A percentile compares a stretch with the other conserved stretches of the same genome.
Conservation (phyloP, 2,888 invertebrate genomes). For the Bimastos eiseni region DNA sequence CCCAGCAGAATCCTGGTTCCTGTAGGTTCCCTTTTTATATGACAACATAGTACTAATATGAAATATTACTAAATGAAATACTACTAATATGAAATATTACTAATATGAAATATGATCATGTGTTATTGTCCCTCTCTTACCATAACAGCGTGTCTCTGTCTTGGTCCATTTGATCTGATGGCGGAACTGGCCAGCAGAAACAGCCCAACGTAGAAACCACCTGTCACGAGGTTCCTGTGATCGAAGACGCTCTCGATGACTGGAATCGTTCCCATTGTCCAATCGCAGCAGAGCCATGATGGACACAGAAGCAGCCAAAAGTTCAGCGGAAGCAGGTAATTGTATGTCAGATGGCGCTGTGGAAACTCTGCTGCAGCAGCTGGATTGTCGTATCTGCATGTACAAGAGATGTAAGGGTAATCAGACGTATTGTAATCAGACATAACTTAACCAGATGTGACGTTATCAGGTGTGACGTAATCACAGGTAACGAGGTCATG, state of each 20-base stretch:
- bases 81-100: too few relatives aligned
- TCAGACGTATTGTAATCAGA: not conserved
- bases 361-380: slow-evolving; percentile 86
- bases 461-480: too few relatives aligned
- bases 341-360: slow-evolving; percentile 84
- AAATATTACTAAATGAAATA: too few relatives aligned
- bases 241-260: slow-evolving; percentile 80
- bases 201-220: slow-evolving; percentile 70
- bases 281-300: slow-evolving; percentile 89
- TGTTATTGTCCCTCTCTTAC: too few relatives aligned
- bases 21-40: too few relatives aligned
- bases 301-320: slow-evolving; percentile 87
- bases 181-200: slow-evolving; percentile 50
- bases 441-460: too few relatives aligned
- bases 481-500: too few relatives aligned
- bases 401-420: too few relatives aligned
- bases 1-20: too few relatives aligned
- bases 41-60: too few relatives aligned
- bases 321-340: slow-evolving; percentile 87
- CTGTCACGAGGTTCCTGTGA: slow-evolving; percentile 78
- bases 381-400: slow-evolving; percentile 87
- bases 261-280: slow-evolving; percentile 96
- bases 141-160: slow-evolving; percentile 71
- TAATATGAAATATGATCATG: too few relatives aligned
- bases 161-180: slow-evolving; percentile 46